These are phyloP conservation scores for Pocillopora damicornis DNA, from an alignment of 64 coral and sea anemone genomes.

Conservation along the genomic window DNA sequence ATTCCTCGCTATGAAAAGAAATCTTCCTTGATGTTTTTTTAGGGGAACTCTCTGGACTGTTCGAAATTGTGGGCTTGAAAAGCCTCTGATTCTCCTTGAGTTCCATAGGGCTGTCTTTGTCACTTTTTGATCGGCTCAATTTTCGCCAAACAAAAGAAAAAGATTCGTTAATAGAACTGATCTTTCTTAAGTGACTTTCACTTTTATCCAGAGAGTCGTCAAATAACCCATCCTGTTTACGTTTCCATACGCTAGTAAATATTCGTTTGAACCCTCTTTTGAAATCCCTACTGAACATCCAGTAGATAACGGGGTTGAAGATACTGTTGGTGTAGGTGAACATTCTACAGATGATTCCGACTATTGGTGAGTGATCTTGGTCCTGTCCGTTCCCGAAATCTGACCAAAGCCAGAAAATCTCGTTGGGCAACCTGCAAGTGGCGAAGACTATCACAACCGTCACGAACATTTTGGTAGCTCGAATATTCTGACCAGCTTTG, in stretches of 20 bases:
- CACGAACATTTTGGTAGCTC: constrained; percentile 81
- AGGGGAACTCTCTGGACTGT: background rate
- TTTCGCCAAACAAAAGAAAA: constrained; percentile 30
- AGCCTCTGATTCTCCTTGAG: background rate
- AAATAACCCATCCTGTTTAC: background rate
- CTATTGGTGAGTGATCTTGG: constrained; percentile 3
- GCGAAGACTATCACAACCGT: constrained; percentile 74
- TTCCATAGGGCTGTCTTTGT: background rate
- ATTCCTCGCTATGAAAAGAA: background rate
- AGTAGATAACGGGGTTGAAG: constrained; percentile 77
- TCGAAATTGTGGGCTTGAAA: background rate
- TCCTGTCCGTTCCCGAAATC: constrained; percentile 57
- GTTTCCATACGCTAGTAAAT: constrained; percentile 8
- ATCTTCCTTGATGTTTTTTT: background rate
- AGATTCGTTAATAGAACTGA: constrained; percentile 3
- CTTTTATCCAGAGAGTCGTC: background rate
- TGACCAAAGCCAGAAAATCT: constrained; percentile 81
- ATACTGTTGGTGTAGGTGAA: constrained; percentile 88
- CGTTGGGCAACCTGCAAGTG: constrained; percentile 74
- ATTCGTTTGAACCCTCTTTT: constrained; percentile 58
- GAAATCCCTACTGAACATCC: constrained; percentile 68
- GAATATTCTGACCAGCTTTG: constrained; percentile 21
- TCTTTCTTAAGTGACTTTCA: background rate
- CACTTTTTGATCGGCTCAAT: constrained; percentile 26
- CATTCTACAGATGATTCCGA: constrained; percentile 66